Percentiles rank a stretch among this genome's conserved stretches.
phyloP scores from a whole-genome alignment of 1,140 invertebrate genomes.

The Drosophila lacertosa region DNA sequence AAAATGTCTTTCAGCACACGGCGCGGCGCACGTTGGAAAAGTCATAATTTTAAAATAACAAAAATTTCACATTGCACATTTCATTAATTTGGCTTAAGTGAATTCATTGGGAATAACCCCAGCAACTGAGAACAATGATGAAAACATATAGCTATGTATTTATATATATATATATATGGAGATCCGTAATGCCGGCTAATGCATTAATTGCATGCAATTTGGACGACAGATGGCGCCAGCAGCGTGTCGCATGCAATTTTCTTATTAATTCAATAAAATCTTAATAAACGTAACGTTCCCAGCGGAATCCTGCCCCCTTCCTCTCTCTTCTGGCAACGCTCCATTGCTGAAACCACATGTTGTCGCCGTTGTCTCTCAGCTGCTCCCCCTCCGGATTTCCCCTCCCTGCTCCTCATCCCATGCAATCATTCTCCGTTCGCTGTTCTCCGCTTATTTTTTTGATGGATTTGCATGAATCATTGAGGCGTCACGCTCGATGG shows the following conservation, averaged over 20 bases:
- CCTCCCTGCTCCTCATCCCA: neutral
- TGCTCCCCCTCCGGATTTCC: neutral
- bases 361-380: conserved; percentile 27
- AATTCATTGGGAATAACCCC: conserved; percentile 51
- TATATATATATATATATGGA: conserved; percentile 1
- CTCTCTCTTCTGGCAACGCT: conserved; percentile 8
- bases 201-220: conserved; percentile 59
- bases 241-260: conserved; percentile 79
- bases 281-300: conserved; percentile 58
- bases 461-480: conserved; percentile 83
- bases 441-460: conserved; percentile 40
- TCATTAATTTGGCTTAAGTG: conserved; percentile 35
- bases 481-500: conserved; percentile 77
- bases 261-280: conserved; percentile 79
- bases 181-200: neutral
- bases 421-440: conserved; percentile 1
- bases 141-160: neutral
- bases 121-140: conserved; percentile 45
- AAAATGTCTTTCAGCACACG: conserved; percentile 59
- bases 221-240: conserved; percentile 73
- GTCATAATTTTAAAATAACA: conserved; percentile 34
- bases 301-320: neutral
- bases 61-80: conserved; percentile 59
- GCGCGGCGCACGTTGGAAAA: conserved; percentile 25
- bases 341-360: conserved; percentile 68